Percentiles rank a stretch among this genome's conserved stretches.
Conservation (phyloP, 1,140 invertebrate species). For the Drosophila quadrilineata region DNA sequence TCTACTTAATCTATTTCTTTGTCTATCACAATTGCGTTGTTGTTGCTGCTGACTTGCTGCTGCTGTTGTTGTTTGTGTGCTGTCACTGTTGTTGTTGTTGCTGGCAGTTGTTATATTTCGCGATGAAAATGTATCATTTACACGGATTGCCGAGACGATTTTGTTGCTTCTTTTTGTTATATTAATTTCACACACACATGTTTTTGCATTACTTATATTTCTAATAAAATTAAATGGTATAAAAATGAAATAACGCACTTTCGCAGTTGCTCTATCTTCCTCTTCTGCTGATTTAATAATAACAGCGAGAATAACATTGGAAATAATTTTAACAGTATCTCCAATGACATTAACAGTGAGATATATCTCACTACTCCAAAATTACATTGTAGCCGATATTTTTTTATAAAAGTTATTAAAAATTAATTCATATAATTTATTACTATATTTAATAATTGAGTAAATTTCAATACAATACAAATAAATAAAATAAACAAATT, state of each 20-base stretch:
- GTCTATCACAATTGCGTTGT: conserved; percentile 79
- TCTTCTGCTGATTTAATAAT: conserved; percentile 57
- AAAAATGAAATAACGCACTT: conserved; percentile 78
- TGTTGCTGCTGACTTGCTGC: conserved; percentile 58
- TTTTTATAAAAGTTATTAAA: too few relatives aligned
- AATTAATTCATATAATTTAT: too few relatives aligned
- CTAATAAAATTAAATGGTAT: conserved; percentile 69
- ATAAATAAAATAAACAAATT: neutral
- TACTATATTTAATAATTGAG: too few relatives aligned
- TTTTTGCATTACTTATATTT: conserved; percentile 65
- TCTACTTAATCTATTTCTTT: conserved; percentile 76
- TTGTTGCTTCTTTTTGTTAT: conserved; percentile 42
- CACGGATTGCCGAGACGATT: too few relatives aligned
- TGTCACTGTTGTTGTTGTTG: conserved; percentile 57
- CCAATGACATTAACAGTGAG: conserved; percentile 15
- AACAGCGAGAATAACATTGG: conserved; percentile 32
- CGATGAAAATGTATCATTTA: too few relatives aligned
- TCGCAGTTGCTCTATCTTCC: conserved; percentile 54
- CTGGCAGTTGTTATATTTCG: conserved; percentile 66
- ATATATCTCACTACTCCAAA: too few relatives aligned
- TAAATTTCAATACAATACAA: too few relatives aligned
- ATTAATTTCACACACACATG: conserved; percentile 64
- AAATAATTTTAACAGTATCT: conserved; percentile 6
- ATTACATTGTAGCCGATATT: too few relatives aligned
- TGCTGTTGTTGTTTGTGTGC: conserved; percentile 44